Evolutionary conservation across 1,140 invertebrate species (phyloP).

Genomic region (Hycleus phaleratus): DNA sequence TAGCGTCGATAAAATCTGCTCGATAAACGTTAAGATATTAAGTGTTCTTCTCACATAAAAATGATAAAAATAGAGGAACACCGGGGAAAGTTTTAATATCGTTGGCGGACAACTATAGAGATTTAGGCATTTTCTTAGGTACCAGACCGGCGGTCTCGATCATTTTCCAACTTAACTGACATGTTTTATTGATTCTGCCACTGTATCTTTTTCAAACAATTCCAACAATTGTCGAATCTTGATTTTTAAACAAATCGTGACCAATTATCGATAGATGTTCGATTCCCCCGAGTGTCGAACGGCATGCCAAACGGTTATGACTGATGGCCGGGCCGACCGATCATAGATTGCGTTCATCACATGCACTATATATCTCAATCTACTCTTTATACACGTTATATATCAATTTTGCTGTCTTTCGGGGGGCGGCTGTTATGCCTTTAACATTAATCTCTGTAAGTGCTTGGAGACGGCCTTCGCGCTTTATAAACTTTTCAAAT

Average conservation of each 20-base stretch:
- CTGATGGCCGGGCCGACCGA: conserved; percentile 21
- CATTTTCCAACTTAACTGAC: no score
- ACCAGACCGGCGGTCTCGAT: no score
- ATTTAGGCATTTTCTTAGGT: no score
- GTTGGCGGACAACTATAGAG: no score
- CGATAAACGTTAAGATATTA: no score
- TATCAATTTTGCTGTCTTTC: conserved; percentile 32
- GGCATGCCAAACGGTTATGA: conserved; percentile 25
- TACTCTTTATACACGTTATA: conserved; percentile 24
- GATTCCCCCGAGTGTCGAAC: conserved; percentile 10
- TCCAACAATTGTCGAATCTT: not conserved
- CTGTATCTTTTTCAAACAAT: no score
- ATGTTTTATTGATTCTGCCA: no score
- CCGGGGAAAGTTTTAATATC: no score
- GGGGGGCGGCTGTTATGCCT: conserved; percentile 17
- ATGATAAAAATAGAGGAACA: no score
- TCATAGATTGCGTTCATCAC: conserved; percentile 16
- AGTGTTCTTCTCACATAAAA: no score
- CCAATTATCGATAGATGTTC: conserved; percentile 8
- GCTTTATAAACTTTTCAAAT: conserved; percentile 30
- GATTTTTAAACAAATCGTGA: not conserved
- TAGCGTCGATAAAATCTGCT: conserved; percentile 30
- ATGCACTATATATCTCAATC: conserved; percentile 32
- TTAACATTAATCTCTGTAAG: conserved; percentile 33
- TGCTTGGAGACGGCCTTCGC: conserved; percentile 27